These are phyloP conservation scores for Florisuga fusca DNA, from an alignment of 2,797 vertebrate species.

Conservation along the genomic window DNA sequence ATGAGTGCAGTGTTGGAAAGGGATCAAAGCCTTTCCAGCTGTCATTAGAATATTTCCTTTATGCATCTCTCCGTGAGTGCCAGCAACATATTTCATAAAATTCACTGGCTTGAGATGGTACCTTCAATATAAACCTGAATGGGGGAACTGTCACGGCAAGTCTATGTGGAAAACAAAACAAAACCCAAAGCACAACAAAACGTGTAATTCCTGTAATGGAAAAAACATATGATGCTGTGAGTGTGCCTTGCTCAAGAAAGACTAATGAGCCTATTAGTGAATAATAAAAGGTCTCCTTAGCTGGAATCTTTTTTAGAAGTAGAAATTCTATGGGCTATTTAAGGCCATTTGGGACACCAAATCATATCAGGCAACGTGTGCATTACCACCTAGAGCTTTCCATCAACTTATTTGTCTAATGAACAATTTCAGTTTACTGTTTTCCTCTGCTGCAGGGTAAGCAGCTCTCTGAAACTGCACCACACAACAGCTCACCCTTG, in stretches of 20 bases:
- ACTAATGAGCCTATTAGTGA: slow-evolving; percentile 31
- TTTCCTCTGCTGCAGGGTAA: neutral
- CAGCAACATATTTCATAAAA: slow-evolving; percentile 81
- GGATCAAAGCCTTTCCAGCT: slow-evolving; percentile 82
- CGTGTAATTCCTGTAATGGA: slow-evolving; percentile 64
- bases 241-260: slow-evolving; percentile 34
- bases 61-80: slow-evolving; percentile 77
- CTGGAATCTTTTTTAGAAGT: slow-evolving; percentile 55
- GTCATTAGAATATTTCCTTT: slow-evolving; percentile 85
- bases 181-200: slow-evolving; percentile 71
- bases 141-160: slow-evolving; percentile 76
- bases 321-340: slow-evolving; percentile 51
- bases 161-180: slow-evolving; percentile 74
- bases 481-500: neutral
- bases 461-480: neutral
- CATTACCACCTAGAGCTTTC: slow-evolving; percentile 34
- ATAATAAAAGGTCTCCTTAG: slow-evolving; percentile 53
- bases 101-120: slow-evolving; percentile 77
- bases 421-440: neutral
- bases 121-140: slow-evolving; percentile 75
- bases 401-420: neutral
- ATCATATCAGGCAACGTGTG: slow-evolving; percentile 20
- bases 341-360: slow-evolving; percentile 52
- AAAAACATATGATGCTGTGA: slow-evolving; percentile 41
- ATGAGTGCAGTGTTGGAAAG: slow-evolving; percentile 80